Conservation (phyloP, 1,140 invertebrate genomes). For the Phenacoccus solenopsis region DNA sequence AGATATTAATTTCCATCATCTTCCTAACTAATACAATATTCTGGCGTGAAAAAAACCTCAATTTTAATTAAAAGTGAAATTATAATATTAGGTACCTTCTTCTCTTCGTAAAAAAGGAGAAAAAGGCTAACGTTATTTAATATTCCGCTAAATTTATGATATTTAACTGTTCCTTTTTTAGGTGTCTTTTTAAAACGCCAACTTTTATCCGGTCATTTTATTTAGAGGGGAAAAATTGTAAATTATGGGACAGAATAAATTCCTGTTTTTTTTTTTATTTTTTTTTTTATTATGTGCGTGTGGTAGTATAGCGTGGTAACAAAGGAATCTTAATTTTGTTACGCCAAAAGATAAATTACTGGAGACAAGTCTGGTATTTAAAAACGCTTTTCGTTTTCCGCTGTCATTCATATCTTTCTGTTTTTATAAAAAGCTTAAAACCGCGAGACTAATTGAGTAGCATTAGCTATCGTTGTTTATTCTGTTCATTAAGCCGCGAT, state of each 20-base stretch:
- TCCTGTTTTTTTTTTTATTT: not conserved
- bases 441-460: not conserved
- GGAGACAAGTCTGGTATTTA: not conserved
- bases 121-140: not conserved
- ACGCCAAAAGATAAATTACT: not conserved
- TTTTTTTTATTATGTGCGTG: too few species aligned
- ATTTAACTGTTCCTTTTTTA: not conserved
- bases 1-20: not conserved
- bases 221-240: not conserved
- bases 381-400: not conserved
- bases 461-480: not conserved
- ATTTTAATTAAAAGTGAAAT: not conserved
- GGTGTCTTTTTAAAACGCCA: too few species aligned
- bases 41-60: too few species aligned
- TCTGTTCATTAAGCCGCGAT: not conserved
- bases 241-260: not conserved
- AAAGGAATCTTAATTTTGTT: not conserved
- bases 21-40: not conserved
- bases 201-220: not conserved
- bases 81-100: not conserved
- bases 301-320: not conserved
- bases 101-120: too few species aligned
- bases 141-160: not conserved
- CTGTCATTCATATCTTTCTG: not conserved
- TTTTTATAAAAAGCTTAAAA: not conserved